phyloP scores from a whole-genome alignment of 2,797 vertebrate species.

The Enteromius trimaculatus region DNA sequence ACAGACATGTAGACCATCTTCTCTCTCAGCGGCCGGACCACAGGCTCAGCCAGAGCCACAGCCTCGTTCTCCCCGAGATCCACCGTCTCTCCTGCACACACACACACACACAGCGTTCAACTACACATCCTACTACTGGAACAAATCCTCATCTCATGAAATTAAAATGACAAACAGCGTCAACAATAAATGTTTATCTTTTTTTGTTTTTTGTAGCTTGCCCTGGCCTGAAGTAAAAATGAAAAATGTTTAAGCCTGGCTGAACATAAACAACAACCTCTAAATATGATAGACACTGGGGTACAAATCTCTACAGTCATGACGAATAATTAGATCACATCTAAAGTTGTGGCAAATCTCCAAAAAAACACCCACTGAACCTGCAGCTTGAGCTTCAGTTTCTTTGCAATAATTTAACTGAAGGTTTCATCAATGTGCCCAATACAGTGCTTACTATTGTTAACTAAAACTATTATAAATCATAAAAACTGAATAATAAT shows the following conservation, averaged over 20 bases:
- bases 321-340: background rate
- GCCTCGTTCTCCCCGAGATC: constrained; percentile 93
- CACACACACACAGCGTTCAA: background rate
- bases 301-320: background rate
- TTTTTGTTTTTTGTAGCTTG: background rate
- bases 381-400: background rate
- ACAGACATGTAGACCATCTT: constrained; percentile 99
- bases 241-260: background rate
- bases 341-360: background rate
- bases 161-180: too few species aligned
- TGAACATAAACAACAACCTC: background rate
- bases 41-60: constrained; percentile 86
- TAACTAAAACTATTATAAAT: background rate
- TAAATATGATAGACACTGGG: too few species aligned
- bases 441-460: background rate
- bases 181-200: background rate
- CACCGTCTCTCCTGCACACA: constrained; percentile 87
- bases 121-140: too few species aligned
- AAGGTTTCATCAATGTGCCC: background rate
- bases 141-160: too few species aligned
- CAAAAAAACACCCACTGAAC: background rate
- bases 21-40: constrained; percentile 89
- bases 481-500: background rate
- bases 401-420: background rate
- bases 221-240: background rate